Evolutionary conservation across 2,888 invertebrate genomes (phyloP), one percentile per base, ranked within the genome.

Genomic region (Cosmia pyralina): DNA sequence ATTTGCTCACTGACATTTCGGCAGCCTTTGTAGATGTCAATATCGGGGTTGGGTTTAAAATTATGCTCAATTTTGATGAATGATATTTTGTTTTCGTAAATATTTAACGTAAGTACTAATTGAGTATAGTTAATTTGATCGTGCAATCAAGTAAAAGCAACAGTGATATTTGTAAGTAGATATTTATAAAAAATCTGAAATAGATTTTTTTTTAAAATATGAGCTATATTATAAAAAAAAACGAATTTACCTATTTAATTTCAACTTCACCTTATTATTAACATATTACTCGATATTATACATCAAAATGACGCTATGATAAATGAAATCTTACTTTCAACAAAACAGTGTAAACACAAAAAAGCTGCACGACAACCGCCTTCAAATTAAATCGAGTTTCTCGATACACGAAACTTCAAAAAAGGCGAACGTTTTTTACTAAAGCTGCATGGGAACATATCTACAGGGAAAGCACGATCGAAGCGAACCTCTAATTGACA

Each of bases 401-500:
- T 82, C 77, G 53, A 69, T 69, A 67, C 77, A 80, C 76, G 76
- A 82, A 81, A 72, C 73, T 69, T 79, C 10, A 58, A 84, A 83
- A 82, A 84, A 86, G 65, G 48, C 46, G 65, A 68, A 53, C 44
- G 19, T 72, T 80, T 85, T 72, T 79, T 79, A 79, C 73, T 62
- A 58, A 59, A 72, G 48, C 8, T 59, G 71, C 81, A 75, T 87
- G 87, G 53, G 86, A 87, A 83, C 85, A 82, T 86, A 75, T 82
- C 83, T 81, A 79, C 77, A 88, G 90, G 85, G 92, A 93, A 93
- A 93, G 91, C 88, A 58, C 19, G 52, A 75, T 74, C 28, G 75
- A 60, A 62, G 72, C 68, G 80, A 84, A 79, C 82, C 76, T 88
- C 90, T 93, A 93, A 93, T 94, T 94, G 93, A 91, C 90, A 87